Base-by-base conservation (phyloP, 2,113 vertebrate species). In the Platysteira castanea region DNA sequence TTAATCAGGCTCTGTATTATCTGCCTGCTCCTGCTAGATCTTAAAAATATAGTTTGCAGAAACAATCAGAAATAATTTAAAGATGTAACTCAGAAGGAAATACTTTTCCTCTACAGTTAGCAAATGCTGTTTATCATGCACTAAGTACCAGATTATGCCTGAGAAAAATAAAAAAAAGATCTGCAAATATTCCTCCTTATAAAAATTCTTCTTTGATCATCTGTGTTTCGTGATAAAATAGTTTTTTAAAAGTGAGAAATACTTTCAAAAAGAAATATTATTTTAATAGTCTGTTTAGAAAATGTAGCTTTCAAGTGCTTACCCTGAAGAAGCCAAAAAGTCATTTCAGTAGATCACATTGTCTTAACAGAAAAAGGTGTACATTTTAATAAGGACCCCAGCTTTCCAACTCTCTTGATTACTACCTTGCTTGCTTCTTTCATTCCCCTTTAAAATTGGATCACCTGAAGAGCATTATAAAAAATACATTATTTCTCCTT, bases 261-360 rank as follows among this genome's bases (percentile, higher is more conserved):
- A n/a, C 10, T 44, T 56, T 77, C 52, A 5, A 76, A 68, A 91
- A 59, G 23, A 96, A 96, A 57, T 24, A 49, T 75, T 60, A 65
- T 92, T 97, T 92, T 85, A 95, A 76, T 89, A 91, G 57, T 68
- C 56, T 47, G 33, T 57, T 91, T 91, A 94, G 77, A 65, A 96
- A 94, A 87, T 47, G 39, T 54, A 53, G 6, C 24, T 95, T 84
- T 87, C 70, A 83, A 70, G 79, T 75, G 14, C 49, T 31, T 82
- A 44, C 26, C 90, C 50, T 95, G 59, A 39, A 84, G 47, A 95
- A 91, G 30, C 53, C 56, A 73, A 22, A 56, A 89, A 77, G 18
- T 69, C 6, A 71, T 78, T 86, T 80, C 15, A 47, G 41, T 91
- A 83, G 53, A 46, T 63, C 22, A 69, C 65, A 56, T 56, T 63